These are phyloP conservation scores for Drosophila kambysellisi DNA, from an alignment of 2,888 invertebrate genomes.

Conservation along the genomic window DNA sequence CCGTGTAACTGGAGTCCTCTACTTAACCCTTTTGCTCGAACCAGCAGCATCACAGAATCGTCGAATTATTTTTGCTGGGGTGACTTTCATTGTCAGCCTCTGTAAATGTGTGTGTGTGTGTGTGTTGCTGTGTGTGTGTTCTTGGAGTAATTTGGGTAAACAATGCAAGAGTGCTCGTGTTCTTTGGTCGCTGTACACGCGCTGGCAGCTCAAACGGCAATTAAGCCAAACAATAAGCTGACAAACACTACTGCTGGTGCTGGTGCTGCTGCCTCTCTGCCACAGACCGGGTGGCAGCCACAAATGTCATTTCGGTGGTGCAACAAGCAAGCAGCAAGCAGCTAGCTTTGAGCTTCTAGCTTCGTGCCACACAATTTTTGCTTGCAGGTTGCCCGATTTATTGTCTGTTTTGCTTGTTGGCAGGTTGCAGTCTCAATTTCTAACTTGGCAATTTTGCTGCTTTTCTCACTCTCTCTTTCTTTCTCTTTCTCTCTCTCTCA, in stretches of 20 bases:
- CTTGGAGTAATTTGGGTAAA: constrained; percentile 67
- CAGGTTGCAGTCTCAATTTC: constrained; percentile 15
- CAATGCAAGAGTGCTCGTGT: constrained; percentile 53
- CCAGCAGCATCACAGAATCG: constrained; percentile 45
- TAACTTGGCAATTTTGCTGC: neutral
- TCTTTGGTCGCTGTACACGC: constrained; percentile 37
- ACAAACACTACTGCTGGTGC: constrained; percentile 51
- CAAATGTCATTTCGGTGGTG: constrained; percentile 43
- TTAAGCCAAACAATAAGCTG: constrained; percentile 74
- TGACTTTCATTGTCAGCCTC: constrained; percentile 57
- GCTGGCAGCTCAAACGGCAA: constrained; percentile 71
- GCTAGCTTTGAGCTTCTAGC: constrained; percentile 1
- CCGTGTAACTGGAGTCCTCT: constrained; percentile 67
- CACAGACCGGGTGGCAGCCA: constrained; percentile 28
- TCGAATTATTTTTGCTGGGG: constrained; percentile 46
- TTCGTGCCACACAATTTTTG: neutral
- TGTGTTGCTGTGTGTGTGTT: constrained; percentile 23
- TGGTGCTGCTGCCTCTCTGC: neutral
- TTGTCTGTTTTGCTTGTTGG: constrained; percentile 1
- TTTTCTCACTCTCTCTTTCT: neutral
- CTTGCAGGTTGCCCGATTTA: constrained; percentile 8
- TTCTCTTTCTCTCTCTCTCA: neutral
- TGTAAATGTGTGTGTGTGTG: neutral
- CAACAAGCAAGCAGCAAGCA: constrained; percentile 23
- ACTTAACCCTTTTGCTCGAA: constrained; percentile 55